These are phyloP conservation scores for Heliopora coerulea DNA, from an alignment of 92 coral and sea anemone species.

Conservation along the genomic window DNA sequence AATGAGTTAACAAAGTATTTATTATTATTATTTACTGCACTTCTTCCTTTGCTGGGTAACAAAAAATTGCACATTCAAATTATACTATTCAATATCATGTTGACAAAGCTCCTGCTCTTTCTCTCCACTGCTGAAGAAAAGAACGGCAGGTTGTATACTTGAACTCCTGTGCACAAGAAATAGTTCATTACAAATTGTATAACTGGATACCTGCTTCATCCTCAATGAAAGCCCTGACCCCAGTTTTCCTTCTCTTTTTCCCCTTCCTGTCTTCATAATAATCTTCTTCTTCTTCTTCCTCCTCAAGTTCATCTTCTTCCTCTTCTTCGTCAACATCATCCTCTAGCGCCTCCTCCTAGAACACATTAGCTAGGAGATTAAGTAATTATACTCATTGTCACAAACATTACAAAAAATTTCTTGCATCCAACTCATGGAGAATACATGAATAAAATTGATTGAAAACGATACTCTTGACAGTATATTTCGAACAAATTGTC, in stretches of 20 bases:
- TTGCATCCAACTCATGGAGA: no score
- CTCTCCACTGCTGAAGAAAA: no score
- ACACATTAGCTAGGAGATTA: not conserved
- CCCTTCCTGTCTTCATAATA: constrained; percentile 56
- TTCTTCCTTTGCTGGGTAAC: no score
- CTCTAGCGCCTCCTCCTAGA: constrained; percentile 46
- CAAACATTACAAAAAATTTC: not conserved
- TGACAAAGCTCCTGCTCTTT: no score
- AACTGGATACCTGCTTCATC: constrained; percentile 90
- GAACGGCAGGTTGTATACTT: no score
- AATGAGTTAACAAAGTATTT: no score
- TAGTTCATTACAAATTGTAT: not conserved
- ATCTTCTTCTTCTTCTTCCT: constrained; percentile 82
- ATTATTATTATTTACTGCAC: no score
- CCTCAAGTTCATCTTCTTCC: constrained; percentile 71
- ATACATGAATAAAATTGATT: no score
- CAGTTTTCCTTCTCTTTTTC: constrained; percentile 54
- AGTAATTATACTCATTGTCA: not conserved
- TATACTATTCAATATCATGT: no score
- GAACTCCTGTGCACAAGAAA: no score
- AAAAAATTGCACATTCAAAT: no score
- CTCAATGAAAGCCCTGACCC: constrained; percentile 79
- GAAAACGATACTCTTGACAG: not conserved
- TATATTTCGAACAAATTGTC: not conserved
- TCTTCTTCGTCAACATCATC: constrained; percentile 83